Percentiles rank a stretch among this genome's conserved stretches.
Conservation (phyloP, 2,888 invertebrate genomes). For the Phyllotreta striolata region DNA sequence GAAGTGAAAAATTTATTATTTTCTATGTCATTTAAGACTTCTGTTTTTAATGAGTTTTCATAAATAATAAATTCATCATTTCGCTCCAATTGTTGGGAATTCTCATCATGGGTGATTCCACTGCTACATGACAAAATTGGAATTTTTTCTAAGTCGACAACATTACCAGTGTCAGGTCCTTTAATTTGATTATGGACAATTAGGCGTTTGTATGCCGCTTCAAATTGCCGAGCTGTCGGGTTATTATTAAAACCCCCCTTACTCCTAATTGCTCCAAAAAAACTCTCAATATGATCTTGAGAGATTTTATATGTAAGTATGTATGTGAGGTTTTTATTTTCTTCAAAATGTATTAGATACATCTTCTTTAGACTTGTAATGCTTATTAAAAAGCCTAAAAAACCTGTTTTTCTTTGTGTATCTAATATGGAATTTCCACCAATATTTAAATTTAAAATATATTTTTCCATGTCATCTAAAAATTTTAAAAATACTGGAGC, state of each 20-base stretch:
- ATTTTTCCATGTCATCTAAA: conserved; percentile 21
- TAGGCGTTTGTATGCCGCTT: conserved; percentile 36
- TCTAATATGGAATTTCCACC: conserved; percentile 17
- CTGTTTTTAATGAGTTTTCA: neutral
- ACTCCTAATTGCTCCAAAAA: conserved; percentile 21
- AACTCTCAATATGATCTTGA: conserved; percentile 13
- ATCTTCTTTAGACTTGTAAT: conserved; percentile 24
- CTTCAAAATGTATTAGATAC: too few species aligned
- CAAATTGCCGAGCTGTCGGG: conserved; percentile 35
- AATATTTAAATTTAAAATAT: conserved; percentile 25
- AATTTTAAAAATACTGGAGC: conserved; percentile 21
- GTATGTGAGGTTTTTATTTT: conserved; percentile 1
- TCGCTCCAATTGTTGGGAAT: neutral
- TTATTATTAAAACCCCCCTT: conserved; percentile 35
- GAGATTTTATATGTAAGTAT: conserved; percentile 7
- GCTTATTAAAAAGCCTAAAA: conserved; percentile 31
- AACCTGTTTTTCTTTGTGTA: conserved; percentile 29
- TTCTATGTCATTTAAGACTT: too few species aligned
- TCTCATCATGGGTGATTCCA: conserved; percentile 9
- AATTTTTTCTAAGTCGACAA: conserved; percentile 17
- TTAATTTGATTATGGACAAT: conserved; percentile 35
- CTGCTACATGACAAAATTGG: conserved; percentile 29
- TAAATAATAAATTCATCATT: neutral
- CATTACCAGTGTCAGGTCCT: conserved; percentile 30
- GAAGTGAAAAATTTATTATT: too few species aligned